Percentiles rank a stretch among this genome's conserved stretches.
phyloP scores from a whole-genome alignment of 2,888 invertebrate species.

The Cephus runcator region DNA sequence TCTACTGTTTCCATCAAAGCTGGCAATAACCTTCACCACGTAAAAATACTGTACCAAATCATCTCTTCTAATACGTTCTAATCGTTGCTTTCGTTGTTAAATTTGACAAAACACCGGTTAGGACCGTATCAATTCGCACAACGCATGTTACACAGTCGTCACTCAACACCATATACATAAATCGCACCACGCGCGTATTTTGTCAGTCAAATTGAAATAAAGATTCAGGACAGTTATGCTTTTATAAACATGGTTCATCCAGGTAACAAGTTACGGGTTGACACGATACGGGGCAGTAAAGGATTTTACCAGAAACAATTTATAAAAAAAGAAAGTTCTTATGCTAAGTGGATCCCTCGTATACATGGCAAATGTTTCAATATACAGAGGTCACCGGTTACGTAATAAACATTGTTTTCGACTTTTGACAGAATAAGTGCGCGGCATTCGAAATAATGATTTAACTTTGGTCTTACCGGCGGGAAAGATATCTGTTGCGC shows the following conservation, averaged over 20 bases:
- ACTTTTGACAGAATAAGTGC: slow-evolving; percentile 21
- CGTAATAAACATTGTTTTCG: not conserved
- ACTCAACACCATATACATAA: slow-evolving; percentile 31
- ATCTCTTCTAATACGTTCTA: slow-evolving; percentile 3
- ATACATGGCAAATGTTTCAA: not conserved
- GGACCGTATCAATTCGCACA: slow-evolving; percentile 33
- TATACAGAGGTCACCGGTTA: not conserved
- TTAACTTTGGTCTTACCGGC: slow-evolving; percentile 67
- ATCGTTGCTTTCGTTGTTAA: slow-evolving; percentile 28
- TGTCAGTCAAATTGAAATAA: slow-evolving; percentile 5
- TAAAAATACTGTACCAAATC: slow-evolving; percentile 12
- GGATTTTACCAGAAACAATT: not conserved
- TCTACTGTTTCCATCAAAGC: slow-evolving; percentile 8
- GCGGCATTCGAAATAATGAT: slow-evolving; percentile 13
- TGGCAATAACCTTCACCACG: slow-evolving; percentile 31
- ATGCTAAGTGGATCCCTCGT: not conserved
- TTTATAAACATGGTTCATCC: not conserved
- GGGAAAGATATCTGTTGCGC: slow-evolving; percentile 71
- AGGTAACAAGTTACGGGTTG: not conserved
- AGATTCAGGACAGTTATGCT: not conserved
- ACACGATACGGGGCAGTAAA: not conserved
- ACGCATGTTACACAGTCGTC: slow-evolving; percentile 24
- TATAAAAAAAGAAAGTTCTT: not conserved
- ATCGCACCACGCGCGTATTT: slow-evolving; percentile 21
- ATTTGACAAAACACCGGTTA: slow-evolving; percentile 32